phyloP scores from a whole-genome alignment of 1,140 invertebrate species.

The Lamellibrachia luymesi region DNA sequence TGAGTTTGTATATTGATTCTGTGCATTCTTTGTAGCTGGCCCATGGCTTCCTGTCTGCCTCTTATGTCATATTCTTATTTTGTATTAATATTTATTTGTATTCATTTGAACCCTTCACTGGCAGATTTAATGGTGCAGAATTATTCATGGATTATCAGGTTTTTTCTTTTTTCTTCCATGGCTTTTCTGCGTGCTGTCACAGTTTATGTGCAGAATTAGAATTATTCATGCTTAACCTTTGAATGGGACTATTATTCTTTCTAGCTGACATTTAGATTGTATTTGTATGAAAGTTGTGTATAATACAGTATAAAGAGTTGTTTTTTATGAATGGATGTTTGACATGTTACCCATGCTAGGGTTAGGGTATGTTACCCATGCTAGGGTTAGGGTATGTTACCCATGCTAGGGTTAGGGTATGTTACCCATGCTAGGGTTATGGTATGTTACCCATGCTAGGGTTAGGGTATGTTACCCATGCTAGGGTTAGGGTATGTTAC shows the following conservation, averaged over 20 bases:
- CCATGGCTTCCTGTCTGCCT: no score
- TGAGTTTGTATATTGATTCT: no score
- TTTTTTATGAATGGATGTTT: neutral
- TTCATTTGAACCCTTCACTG: neutral
- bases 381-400: no score
- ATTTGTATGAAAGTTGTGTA: neutral
- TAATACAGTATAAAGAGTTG: neutral
- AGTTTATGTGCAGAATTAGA: neutral
- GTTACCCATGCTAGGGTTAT: no score
- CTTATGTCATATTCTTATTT: no score
- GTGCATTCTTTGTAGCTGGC: no score
- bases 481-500: no score
- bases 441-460: no score
- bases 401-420: no score
- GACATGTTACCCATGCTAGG: neutral
- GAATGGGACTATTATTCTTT: neutral
- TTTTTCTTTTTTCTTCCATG: neutral
- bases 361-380: no score
- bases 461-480: no score
- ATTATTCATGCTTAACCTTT: neutral
- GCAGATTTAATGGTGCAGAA: neutral
- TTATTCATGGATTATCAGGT: neutral
- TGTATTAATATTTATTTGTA: neutral
- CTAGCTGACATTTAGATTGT: neutral
- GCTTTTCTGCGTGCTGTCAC: neutral